Base-by-base conservation (phyloP, 2,113 vertebrate genomes). In the Poeciliopsis occidentalis region DNA sequence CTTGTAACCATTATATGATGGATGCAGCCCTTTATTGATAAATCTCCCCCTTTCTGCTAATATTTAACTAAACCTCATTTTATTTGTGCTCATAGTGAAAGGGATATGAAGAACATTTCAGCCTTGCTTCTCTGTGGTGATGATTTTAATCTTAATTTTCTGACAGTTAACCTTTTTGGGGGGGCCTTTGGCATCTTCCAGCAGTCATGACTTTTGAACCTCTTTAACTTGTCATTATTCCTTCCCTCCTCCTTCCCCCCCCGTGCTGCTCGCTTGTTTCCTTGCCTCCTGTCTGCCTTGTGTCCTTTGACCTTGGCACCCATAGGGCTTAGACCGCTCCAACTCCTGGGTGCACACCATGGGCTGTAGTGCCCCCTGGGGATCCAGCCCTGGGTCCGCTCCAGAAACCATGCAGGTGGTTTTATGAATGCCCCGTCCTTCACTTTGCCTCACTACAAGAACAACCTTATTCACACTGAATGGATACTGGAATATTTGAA, bases 331-430 rank as follows among this genome's bases (percentile, higher is more conserved):
- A 96, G 98, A 99, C 93, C 98, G 98, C 95, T 99, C 98, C 97
- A 99, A 99, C 97, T 99, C 98, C 95, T 99, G 98, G 98, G 98
- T 99, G 94, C 96, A 99, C 96, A 97, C 98, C 94, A 97, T 97
- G 95, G 97, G 96, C 96, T 96, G 96, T 95, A 98, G 96, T 92
- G 95, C 95, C 94, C 96, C 97, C 95, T 99, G 97, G 98, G 97
- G 97, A 96, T 96, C 97, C 96, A 97, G 97, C 96, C 97, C 96
- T 91, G 97, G 96, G 93, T 97, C 97, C 92, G 95, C 96, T 95
- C 94, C 97, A 95, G 97, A 99, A 88, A 92, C 97, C 93, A 95
- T 96, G 96, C 97, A 99, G 98, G 98, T 99, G 96, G 96, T 97
- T 96, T 95, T 80, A 89, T 83, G 80, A 93, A 91, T 90, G 82